A percentile compares a stretch with the other conserved stretches of the same genome.
Conservation (phyloP, 2,888 invertebrate genomes). For the Sphecodes monilicornis region DNA sequence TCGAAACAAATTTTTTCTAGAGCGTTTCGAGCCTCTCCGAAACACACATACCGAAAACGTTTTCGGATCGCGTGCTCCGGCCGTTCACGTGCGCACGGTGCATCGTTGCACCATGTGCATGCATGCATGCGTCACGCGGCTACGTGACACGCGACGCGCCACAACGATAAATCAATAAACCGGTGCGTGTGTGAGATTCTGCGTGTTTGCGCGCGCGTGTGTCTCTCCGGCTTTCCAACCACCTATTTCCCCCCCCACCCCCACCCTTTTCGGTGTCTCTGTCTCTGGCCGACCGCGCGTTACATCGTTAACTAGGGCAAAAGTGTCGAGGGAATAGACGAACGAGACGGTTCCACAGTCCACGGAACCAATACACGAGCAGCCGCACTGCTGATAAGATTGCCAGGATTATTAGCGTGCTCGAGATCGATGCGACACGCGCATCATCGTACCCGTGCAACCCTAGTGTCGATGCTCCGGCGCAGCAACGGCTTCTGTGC, state of each 20-base stretch:
- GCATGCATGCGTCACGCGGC: constrained; percentile 34
- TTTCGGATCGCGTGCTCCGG: background rate
- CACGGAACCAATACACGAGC: constrained; percentile 60
- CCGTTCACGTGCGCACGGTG: constrained; percentile 24
- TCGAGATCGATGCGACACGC: constrained; percentile 1
- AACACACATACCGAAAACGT: background rate
- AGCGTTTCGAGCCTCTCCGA: background rate
- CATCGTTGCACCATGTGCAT: constrained; percentile 9
- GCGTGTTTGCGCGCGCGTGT: constrained; percentile 10
- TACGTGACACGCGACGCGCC: constrained; percentile 54
- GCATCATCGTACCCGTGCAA: background rate
- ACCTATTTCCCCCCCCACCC: constrained; percentile 29
- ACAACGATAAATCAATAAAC: constrained; percentile 74
- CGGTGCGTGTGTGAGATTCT: background rate
- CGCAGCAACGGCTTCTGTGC: background rate
- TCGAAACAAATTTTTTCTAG: background rate
- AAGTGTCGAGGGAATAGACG: constrained; percentile 29
- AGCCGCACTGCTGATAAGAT: constrained; percentile 71
- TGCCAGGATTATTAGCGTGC: constrained; percentile 16
- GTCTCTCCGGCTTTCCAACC: constrained; percentile 27
- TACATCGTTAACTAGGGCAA: constrained; percentile 48
- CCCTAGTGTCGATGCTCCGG: background rate
- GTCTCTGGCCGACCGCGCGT: constrained; percentile 18
- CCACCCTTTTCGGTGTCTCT: constrained; percentile 21
- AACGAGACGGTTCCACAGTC: constrained; percentile 6